Evolutionary conservation across 2,113 vertebrate genomes (phyloP).

Genomic region (Orcinus orca): DNA sequence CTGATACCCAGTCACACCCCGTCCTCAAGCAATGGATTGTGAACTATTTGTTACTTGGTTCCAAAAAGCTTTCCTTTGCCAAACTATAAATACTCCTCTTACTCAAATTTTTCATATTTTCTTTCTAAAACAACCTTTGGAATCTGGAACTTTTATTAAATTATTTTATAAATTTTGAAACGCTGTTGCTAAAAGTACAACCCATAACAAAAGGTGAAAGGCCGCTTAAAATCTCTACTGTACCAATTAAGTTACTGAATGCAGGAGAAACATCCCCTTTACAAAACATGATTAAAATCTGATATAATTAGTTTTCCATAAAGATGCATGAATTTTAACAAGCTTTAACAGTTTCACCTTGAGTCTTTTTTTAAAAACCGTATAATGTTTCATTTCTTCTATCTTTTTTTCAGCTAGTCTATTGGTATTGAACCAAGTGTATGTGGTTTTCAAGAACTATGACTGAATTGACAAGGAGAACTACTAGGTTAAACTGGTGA

Average conservation of each 20-base stretch:
- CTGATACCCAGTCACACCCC: neutral
- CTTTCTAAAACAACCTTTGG: neutral
- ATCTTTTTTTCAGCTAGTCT: neutral
- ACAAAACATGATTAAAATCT: slow-evolving; percentile 57
- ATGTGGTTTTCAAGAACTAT: slow-evolving; percentile 8
- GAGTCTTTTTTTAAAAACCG: neutral
- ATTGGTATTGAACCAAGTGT: slow-evolving; percentile 27
- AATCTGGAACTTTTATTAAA: neutral
- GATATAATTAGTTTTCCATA: slow-evolving; percentile 67
- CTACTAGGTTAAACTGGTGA: neutral
- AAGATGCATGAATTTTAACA: slow-evolving; percentile 50
- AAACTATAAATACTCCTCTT: neutral
- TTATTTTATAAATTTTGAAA: slow-evolving; percentile 74
- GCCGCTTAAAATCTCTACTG: slow-evolving; percentile 50
- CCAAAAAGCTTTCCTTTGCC: neutral
- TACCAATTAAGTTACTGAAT: slow-evolving; percentile 59
- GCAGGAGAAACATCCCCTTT: slow-evolving; percentile 47
- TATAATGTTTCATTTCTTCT: neutral
- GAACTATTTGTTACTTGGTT: neutral
- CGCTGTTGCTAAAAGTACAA: slow-evolving; percentile 67
- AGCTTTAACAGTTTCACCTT: slow-evolving; percentile 5
- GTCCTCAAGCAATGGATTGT: neutral
- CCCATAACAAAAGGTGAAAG: slow-evolving; percentile 59
- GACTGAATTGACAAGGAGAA: slow-evolving; percentile 16
- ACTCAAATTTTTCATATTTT: neutral